A percentile compares a stretch with the other conserved stretches of the same genome.
These are phyloP conservation scores for Muscicapa adusta DNA, from an alignment of 2,113 vertebrate species.

Conservation along the genomic window DNA sequence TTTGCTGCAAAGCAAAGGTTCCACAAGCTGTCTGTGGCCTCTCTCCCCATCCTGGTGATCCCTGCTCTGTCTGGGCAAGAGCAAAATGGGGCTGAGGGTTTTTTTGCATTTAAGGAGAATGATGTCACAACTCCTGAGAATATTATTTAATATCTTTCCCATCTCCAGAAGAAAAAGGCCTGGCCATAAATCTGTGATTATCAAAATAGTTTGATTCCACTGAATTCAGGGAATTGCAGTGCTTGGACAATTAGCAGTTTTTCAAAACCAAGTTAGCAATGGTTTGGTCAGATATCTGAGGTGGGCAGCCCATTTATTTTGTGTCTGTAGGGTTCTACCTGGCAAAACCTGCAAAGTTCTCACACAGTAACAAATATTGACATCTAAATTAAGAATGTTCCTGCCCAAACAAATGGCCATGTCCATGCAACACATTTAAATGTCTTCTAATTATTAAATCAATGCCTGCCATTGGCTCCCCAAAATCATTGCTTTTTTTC, in stretches of 20 bases:
- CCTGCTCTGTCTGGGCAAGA: neutral
- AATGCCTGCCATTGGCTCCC: neutral
- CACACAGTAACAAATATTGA: neutral
- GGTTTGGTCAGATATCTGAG: neutral
- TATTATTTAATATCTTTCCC: neutral
- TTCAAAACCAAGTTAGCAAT: neutral
- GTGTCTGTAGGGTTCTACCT: neutral
- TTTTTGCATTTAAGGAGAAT: neutral
- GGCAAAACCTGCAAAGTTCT: neutral
- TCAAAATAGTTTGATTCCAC: neutral
- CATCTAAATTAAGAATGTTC: neutral
- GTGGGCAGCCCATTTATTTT: neutral
- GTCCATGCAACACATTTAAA: neutral
- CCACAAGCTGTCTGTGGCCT: neutral
- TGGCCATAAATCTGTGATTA: neutral
- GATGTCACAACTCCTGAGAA: neutral
- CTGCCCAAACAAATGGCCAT: neutral
- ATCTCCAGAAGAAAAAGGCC: neutral
- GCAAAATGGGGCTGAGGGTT: accelerated
- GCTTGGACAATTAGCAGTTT: neutral
- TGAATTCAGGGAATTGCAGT: neutral
- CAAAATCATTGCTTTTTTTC: neutral
- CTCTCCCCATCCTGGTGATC: neutral
- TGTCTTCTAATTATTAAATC: neutral
- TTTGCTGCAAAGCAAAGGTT: neutral